Conservation (phyloP, 2,888 invertebrate genomes). For the Tricholauxania praeusta region DNA sequence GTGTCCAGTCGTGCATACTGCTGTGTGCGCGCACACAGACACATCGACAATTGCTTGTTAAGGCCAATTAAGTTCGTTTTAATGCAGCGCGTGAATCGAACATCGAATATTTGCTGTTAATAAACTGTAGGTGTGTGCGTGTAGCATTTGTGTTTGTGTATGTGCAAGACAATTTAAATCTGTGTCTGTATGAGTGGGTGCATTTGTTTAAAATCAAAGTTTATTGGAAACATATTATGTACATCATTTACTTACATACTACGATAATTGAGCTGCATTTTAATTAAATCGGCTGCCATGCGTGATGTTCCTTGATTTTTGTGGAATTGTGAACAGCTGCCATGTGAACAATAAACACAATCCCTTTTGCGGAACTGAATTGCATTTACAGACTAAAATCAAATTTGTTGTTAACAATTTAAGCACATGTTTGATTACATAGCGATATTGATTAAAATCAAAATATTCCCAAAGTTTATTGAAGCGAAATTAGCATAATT, state of each 20-base stretch:
- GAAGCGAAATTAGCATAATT: neutral
- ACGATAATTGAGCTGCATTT: constrained; percentile 6
- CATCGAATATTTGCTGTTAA: neutral
- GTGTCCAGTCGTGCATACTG: neutral
- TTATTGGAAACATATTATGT: constrained; percentile 5
- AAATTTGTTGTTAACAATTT: neutral
- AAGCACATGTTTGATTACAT: neutral
- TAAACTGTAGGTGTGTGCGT: neutral
- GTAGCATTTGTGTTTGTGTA: neutral
- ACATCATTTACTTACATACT: neutral
- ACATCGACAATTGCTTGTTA: neutral
- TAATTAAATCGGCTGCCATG: neutral
- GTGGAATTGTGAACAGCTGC: neutral
- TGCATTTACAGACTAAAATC: neutral
- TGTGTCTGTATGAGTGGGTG: constrained; percentile 1
- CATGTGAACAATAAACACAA: no score
- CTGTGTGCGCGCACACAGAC: neutral
- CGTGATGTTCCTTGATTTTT: neutral
- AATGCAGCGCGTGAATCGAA: neutral
- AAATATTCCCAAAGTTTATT: neutral
- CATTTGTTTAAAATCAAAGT: neutral
- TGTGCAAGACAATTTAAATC: neutral
- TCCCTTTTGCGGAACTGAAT: neutral
- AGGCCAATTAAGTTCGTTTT: constrained; percentile 12
- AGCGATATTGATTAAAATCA: neutral